These are phyloP conservation scores for Aradophagus sp. DNA, from an alignment of 1,140 invertebrate species.

Conservation along the genomic window DNA sequence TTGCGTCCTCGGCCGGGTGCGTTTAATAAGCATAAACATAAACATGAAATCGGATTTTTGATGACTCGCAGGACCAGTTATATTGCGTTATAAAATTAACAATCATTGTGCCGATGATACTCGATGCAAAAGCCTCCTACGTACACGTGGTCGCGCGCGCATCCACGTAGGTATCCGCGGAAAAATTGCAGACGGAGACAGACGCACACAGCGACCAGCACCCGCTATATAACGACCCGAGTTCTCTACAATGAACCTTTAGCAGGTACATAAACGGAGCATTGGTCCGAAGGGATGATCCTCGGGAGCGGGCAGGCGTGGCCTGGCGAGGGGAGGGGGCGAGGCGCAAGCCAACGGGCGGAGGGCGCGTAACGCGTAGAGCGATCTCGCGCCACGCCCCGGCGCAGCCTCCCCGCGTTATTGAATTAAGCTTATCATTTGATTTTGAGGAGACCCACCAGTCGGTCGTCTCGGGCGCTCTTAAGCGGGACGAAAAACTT, in stretches of 20 bases:
- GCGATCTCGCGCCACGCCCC: conserved; percentile 59
- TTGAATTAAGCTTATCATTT: conserved; percentile 86
- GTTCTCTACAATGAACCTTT: conserved; percentile 45
- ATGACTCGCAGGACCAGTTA: conserved; percentile 22
- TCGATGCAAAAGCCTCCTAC: conserved; percentile 27
- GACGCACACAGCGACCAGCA: too few species aligned
- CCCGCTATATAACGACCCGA: too few species aligned
- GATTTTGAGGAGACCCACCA: conserved; percentile 80
- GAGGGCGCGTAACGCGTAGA: conserved; percentile 26
- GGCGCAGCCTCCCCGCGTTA: conserved; percentile 72
- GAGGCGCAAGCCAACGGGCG: conserved; percentile 25
- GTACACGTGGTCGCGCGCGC: conserved; percentile 7
- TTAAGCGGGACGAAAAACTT: conserved; percentile 74
- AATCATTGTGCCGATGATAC: conserved; percentile 51
- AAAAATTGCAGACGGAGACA: conserved; percentile 37
- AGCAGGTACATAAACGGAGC: conserved; percentile 48
- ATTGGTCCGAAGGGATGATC: conserved; percentile 42
- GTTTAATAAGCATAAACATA: too few species aligned
- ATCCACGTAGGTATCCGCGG: conserved; percentile 9
- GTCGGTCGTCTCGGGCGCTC: conserved; percentile 75
- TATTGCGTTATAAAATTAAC: conserved; percentile 49
- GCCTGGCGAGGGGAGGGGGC: conserved; percentile 26
- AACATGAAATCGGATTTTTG: conserved; percentile 47
- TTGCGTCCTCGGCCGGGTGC: too few species aligned
- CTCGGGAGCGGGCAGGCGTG: conserved; percentile 25